Evolutionary conservation across 1,140 invertebrate species (phyloP).

Genomic region (Drosophila subobscura): DNA sequence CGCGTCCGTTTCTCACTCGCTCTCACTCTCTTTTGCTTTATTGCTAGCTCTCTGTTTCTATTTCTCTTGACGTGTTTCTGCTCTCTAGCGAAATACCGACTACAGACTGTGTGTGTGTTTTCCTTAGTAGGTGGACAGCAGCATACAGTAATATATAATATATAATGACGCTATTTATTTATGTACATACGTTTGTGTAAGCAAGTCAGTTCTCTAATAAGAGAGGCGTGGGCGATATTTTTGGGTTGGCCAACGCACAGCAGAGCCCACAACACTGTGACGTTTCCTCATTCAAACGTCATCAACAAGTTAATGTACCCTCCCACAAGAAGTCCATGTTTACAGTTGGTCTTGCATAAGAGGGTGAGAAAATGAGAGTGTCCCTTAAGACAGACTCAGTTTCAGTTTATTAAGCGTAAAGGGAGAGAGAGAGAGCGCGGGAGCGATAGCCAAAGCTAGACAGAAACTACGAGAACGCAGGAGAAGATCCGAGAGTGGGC

Average conservation of each 20-base stretch:
- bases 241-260: slow-evolving; percentile 50
- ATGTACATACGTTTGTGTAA: slow-evolving; percentile 41
- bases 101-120: slow-evolving; percentile 17
- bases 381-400: slow-evolving; percentile 3
- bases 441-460: neutral
- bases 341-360: too few relatives aligned
- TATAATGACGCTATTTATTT: slow-evolving; percentile 23
- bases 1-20: slow-evolving; percentile 16
- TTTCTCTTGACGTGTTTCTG: slow-evolving; percentile 3
- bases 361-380: neutral
- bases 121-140: slow-evolving; percentile 44
- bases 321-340: too few relatives aligned
- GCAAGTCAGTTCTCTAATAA: slow-evolving; percentile 33
- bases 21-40: neutral
- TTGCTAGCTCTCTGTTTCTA: slow-evolving; percentile 7
- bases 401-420: neutral
- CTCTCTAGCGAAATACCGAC: slow-evolving; percentile 18
- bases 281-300: slow-evolving; percentile 44
- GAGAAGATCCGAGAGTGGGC: slow-evolving; percentile 32
- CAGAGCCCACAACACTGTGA: slow-evolving; percentile 37
- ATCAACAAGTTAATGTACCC: slow-evolving; percentile 1
- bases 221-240: slow-evolving; percentile 56
- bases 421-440: slow-evolving; percentile 6
- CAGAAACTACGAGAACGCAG: slow-evolving; percentile 40
- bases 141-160: slow-evolving; percentile 33